These are phyloP conservation scores for Dendronephthya gigantea DNA, from an alignment of 64 coral and sea anemone species.

Conservation along the genomic window DNA sequence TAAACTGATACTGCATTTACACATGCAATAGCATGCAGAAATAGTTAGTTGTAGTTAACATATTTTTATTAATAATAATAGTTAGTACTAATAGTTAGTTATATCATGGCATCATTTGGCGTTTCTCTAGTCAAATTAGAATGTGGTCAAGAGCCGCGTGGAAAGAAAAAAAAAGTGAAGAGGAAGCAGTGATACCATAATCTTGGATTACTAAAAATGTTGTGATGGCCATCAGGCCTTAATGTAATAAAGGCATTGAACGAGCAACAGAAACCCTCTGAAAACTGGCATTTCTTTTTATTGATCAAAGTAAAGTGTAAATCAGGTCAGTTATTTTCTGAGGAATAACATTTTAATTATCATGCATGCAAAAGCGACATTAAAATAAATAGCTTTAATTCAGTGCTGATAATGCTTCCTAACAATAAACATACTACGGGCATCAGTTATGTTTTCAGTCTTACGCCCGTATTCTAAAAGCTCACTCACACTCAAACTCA, in stretches of 20 bases:
- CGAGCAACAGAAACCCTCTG: not conserved
- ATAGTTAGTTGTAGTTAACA: not conserved
- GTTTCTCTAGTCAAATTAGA: not conserved
- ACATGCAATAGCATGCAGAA: not conserved
- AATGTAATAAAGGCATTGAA: not conserved
- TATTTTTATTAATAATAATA: too few species aligned
- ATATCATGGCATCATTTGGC: not conserved
- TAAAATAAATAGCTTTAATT: too few species aligned
- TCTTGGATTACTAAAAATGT: not conserved
- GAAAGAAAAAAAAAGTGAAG: not conserved
- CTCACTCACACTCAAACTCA: too few species aligned
- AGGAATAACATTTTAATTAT: not conserved
- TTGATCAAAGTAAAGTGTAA: not conserved
- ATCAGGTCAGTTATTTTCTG: not conserved
- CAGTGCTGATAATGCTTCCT: not conserved
- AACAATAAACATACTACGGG: not conserved
- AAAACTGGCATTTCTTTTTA: not conserved
- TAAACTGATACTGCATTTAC: not conserved
- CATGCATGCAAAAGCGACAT: too few species aligned
- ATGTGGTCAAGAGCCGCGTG: slow-evolving; percentile 1
- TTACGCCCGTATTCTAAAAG: too few species aligned
- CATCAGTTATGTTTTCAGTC: not conserved
- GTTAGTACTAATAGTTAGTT: too few species aligned
- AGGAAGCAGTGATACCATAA: not conserved
- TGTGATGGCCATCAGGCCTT: not conserved